phyloP scores from a whole-genome alignment of 2,113 vertebrate species.

The Dipodomys stephensi region DNA sequence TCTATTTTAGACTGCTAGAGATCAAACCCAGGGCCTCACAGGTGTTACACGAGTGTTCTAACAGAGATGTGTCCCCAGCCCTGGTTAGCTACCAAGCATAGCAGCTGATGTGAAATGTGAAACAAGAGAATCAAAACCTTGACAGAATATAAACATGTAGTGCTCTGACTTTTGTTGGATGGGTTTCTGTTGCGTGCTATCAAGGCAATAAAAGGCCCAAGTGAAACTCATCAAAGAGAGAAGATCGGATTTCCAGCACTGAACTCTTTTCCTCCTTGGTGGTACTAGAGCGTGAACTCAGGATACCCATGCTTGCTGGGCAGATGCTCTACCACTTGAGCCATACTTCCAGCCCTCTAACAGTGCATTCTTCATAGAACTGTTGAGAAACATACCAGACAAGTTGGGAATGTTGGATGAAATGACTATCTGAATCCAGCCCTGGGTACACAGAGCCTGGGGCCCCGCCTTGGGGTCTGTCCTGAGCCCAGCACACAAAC shows the following conservation, averaged over 20 bases:
- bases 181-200: constrained; percentile 3
- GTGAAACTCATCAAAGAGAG: neutral
- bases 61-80: neutral
- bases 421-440: neutral
- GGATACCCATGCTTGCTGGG: too few relatives aligned
- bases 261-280: too few relatives aligned
- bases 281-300: too few relatives aligned
- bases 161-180: constrained; percentile 13
- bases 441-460: neutral
- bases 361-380: neutral
- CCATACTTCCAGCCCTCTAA: too few relatives aligned
- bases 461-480: neutral
- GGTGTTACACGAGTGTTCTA: neutral
- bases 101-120: neutral
- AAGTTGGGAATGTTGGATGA: neutral
- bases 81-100: neutral
- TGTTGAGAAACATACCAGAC: neutral
- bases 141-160: neutral
- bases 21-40: neutral
- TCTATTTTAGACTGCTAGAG: neutral
- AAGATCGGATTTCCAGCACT: neutral
- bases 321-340: too few relatives aligned
- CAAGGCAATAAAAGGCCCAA: constrained; percentile 38
- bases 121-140: constrained; percentile 44
- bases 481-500: too few relatives aligned